Percentiles rank a stretch among this genome's conserved stretches.
These are phyloP conservation scores for Lordiphosa clarofinis DNA, from an alignment of 1,140 invertebrate genomes.

Conservation along the genomic window DNA sequence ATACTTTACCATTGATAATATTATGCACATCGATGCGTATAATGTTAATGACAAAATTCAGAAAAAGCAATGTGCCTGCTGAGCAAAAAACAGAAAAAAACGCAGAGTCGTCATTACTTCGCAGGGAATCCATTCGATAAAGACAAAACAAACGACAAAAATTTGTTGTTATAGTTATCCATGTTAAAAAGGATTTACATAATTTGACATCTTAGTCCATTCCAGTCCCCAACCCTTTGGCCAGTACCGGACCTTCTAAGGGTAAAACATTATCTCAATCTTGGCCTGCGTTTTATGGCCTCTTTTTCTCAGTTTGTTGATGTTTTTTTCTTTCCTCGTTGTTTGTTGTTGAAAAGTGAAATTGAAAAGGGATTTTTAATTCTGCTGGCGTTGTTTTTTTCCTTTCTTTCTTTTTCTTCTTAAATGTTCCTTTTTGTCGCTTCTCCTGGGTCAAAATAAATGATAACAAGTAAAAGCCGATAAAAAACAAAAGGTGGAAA, in stretches of 20 bases:
- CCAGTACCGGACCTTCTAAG: constrained; percentile 1
- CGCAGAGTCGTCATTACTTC: too few species aligned
- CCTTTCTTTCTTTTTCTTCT: constrained; percentile 4
- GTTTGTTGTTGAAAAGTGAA: constrained; percentile 16
- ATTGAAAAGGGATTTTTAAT: constrained; percentile 22
- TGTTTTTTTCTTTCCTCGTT: neutral
- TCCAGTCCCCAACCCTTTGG: constrained; percentile 6
- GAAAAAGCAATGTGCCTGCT: too few species aligned
- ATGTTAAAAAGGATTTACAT: constrained; percentile 16
- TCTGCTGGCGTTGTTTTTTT: neutral
- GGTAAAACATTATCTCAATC: constrained; percentile 14
- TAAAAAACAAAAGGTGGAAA: constrained; percentile 4
- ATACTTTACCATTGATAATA: too few species aligned
- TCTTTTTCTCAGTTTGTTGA: constrained; percentile 2
- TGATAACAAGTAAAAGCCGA: constrained; percentile 7
- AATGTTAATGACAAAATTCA: too few species aligned
- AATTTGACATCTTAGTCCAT: constrained; percentile 9
- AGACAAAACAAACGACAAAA: too few species aligned
- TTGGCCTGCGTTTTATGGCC: constrained; percentile 11
- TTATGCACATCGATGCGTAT: too few species aligned
- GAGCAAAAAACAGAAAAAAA: too few species aligned
- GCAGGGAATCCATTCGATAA: too few species aligned
- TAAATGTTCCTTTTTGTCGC: constrained; percentile 10
- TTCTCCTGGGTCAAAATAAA: constrained; percentile 10
- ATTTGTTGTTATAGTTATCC: constrained; percentile 15